A percentile compares a stretch with the other conserved stretches of the same genome.
Evolutionary conservation across 2,113 vertebrate species (phyloP).

Genomic region (Megaceryle torquata): DNA sequence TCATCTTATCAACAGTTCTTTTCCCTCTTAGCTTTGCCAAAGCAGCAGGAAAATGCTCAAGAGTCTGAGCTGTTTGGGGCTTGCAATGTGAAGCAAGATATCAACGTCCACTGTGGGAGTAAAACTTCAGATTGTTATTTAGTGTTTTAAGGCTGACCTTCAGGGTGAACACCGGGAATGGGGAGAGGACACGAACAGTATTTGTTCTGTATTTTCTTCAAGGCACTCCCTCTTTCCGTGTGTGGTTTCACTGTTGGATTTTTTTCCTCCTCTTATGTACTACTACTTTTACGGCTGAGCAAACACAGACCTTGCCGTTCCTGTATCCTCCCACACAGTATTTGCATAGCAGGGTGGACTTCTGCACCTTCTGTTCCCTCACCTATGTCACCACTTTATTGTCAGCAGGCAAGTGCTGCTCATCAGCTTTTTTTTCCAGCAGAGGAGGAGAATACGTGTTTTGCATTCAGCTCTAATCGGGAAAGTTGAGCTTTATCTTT

Average conservation of each 20-base stretch:
- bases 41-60: not conserved
- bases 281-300: not conserved
- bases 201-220: not conserved
- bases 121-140: not conserved
- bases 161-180: not conserved
- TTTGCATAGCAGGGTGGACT: not conserved
- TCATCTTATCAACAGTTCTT: not conserved
- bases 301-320: conserved; percentile 13
- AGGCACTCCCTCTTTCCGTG: not conserved
- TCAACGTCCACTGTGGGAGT: rapidly evolving
- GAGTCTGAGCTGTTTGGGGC: not conserved
- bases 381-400: not conserved
- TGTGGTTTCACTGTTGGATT: not conserved
- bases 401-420: not conserved
- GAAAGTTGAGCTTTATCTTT: not conserved
- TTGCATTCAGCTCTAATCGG: not conserved
- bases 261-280: not conserved
- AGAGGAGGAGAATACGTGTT: rapidly evolving
- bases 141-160: not conserved
- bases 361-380: not conserved
- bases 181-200: not conserved
- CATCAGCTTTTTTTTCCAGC: not conserved
- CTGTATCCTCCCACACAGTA: not conserved
- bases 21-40: not conserved
- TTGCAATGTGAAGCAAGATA: rapidly evolving